Conservation (phyloP, 2,888 invertebrate species). For the Ectemnius lituratus region DNA sequence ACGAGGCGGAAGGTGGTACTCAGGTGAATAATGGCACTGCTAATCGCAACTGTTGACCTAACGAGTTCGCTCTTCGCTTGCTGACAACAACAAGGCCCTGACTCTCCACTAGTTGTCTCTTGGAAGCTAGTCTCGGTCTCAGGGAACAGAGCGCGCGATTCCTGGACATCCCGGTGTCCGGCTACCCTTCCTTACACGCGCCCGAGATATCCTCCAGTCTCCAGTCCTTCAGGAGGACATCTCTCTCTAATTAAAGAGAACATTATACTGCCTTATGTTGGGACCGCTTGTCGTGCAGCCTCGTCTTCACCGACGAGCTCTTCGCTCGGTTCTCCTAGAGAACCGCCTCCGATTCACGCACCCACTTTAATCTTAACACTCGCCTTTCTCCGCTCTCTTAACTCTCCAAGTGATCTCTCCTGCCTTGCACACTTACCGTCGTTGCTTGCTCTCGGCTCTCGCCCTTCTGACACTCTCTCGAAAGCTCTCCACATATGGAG, state of each 20-base stretch:
- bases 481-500: not conserved
- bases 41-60: conserved; percentile 73
- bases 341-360: not conserved
- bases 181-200: not conserved
- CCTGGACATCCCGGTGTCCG: conserved; percentile 7
- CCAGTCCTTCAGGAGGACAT: conserved; percentile 14
- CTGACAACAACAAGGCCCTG: conserved; percentile 57
- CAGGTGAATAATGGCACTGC: conserved; percentile 77
- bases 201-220: not conserved
- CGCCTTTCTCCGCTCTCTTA: too few relatives aligned
- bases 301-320: conserved; percentile 13
- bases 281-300: conserved; percentile 20
- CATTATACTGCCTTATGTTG: conserved; percentile 41
- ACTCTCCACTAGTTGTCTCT: conserved; percentile 57
- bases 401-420: too few relatives aligned
- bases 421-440: too few relatives aligned
- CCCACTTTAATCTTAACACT: not conserved
- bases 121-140: conserved; percentile 45
- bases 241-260: conserved; percentile 25
- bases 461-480: not conserved
- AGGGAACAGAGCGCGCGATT: conserved; percentile 33
- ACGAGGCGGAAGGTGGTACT: conserved; percentile 68
- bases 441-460: conserved; percentile 4
- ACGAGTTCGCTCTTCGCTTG: conserved; percentile 68
- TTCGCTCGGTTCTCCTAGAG: not conserved